phyloP scores from a whole-genome alignment of 2,113 vertebrate genomes.

The Brachyhypopomus occidentalis region DNA sequence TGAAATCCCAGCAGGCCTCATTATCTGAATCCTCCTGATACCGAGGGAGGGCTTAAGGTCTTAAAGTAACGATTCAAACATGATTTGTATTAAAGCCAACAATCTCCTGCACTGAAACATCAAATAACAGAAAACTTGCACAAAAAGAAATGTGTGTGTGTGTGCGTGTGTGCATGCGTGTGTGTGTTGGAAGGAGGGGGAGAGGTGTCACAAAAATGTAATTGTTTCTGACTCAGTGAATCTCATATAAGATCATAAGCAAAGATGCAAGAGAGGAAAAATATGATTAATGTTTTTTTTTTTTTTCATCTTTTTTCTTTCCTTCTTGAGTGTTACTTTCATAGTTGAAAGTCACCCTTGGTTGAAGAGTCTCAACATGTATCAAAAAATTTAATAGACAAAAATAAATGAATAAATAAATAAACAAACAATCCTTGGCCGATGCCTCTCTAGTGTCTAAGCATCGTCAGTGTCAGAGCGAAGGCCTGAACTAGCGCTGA shows the following conservation, averaged over 20 bases:
- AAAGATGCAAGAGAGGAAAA: background rate
- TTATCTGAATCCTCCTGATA: slow-evolving; percentile 73
- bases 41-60: slow-evolving; percentile 73
- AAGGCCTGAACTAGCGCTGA: background rate
- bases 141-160: slow-evolving; percentile 62
- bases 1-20: slow-evolving; percentile 82
- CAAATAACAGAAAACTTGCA: slow-evolving; percentile 73
- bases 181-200: background rate
- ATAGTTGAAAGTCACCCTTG: slow-evolving; percentile 7
- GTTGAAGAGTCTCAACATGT: slow-evolving; percentile 21
- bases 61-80: slow-evolving; percentile 84
- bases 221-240: slow-evolving; percentile 67
- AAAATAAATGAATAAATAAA: background rate
- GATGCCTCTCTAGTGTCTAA: background rate
- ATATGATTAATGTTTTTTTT: background rate
- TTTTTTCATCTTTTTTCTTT: background rate
- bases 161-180: slow-evolving; percentile 35
- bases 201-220: slow-evolving; percentile 56
- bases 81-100: slow-evolving; percentile 86
- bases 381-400: background rate
- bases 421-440: background rate
- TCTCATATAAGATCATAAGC: slow-evolving; percentile 50
- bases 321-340: background rate
- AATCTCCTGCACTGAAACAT: slow-evolving; percentile 73
- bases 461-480: background rate